Evolutionary conservation across 2,888 invertebrate genomes (phyloP).

Genomic region (Alcis repandata): DNA sequence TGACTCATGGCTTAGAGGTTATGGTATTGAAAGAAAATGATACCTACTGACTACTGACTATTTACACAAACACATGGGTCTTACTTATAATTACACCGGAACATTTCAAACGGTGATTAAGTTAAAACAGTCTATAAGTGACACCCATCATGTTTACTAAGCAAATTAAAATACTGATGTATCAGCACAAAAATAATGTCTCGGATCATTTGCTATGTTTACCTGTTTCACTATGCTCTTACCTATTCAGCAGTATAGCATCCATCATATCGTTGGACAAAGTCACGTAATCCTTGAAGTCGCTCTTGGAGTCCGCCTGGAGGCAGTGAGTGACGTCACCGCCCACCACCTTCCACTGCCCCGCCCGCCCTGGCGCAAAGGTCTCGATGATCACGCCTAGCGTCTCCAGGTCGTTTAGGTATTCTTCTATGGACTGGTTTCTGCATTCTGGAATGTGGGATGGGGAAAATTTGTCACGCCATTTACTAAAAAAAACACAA

Average conservation of each 20-base stretch:
- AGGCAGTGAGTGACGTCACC: conserved; percentile 87
- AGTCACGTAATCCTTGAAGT: conserved; percentile 85
- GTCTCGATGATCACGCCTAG: conserved; percentile 89
- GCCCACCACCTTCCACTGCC: conserved; percentile 87
- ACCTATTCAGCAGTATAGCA: conserved; percentile 92
- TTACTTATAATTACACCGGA: too few species aligned
- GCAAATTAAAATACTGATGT: too few species aligned
- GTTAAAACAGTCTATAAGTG: too few species aligned
- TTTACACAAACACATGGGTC: too few species aligned
- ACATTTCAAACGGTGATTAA: too few species aligned
- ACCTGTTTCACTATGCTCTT: conserved; percentile 60
- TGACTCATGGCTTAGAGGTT: too few species aligned
- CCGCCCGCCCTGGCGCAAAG: conserved; percentile 83
- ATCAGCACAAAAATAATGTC: too few species aligned
- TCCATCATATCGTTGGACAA: conserved; percentile 87
- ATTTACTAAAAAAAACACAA: too few species aligned
- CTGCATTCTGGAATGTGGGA: conserved; percentile 74
- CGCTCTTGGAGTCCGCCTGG: conserved; percentile 81
- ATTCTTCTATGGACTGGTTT: conserved; percentile 85
- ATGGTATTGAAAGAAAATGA: too few species aligned
- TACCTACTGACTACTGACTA: not conserved
- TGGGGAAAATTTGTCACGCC: too few species aligned
- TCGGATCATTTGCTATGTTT: too few species aligned
- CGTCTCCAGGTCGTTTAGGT: conserved; percentile 87
- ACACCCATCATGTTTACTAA: too few species aligned